Evolutionary conservation across 2,797 vertebrate genomes (phyloP).

Genomic region (Echeneis naucrates): DNA sequence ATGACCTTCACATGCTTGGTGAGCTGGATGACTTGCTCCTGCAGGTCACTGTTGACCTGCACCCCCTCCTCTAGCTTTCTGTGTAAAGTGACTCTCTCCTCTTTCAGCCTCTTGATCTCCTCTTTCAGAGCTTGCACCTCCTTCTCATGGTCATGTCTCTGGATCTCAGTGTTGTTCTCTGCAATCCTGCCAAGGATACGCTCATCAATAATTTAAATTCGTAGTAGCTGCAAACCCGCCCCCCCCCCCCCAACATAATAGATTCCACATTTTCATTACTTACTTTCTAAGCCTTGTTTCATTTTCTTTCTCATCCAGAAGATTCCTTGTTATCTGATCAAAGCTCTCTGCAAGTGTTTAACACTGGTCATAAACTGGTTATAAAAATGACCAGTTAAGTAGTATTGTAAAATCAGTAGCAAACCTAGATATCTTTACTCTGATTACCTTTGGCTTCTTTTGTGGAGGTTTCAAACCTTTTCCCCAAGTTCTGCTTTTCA

Average conservation of each 20-base stretch:
- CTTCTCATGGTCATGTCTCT: slow-evolving; percentile 88
- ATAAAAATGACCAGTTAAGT: not conserved
- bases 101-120: slow-evolving; percentile 87
- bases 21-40: slow-evolving; percentile 89
- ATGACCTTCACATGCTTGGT: slow-evolving; percentile 89
- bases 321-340: slow-evolving; percentile 87
- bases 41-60: slow-evolving; percentile 80
- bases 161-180: slow-evolving; percentile 91
- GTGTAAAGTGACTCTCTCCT: slow-evolving; percentile 84
- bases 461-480: slow-evolving; percentile 81
- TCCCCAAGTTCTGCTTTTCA: slow-evolving; percentile 86
- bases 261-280: slow-evolving; percentile 47
- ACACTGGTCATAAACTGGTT: slow-evolving; percentile 6
- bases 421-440: not conserved
- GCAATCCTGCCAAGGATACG: slow-evolving; percentile 83
- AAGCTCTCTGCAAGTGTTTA: slow-evolving; percentile 86
- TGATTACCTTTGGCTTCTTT: slow-evolving; percentile 89
- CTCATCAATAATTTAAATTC: slow-evolving; percentile 6
- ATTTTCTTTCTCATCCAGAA: slow-evolving; percentile 88
- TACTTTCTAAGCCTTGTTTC: slow-evolving; percentile 92
- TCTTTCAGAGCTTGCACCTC: slow-evolving; percentile 86
- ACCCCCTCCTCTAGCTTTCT: slow-evolving; percentile 84
- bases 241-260: too few relatives aligned
- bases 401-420: not conserved
- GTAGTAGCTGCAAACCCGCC: too few relatives aligned